Conservation (phyloP, 2,113 vertebrate genomes). For the Thamnaconus septentrionalis region DNA sequence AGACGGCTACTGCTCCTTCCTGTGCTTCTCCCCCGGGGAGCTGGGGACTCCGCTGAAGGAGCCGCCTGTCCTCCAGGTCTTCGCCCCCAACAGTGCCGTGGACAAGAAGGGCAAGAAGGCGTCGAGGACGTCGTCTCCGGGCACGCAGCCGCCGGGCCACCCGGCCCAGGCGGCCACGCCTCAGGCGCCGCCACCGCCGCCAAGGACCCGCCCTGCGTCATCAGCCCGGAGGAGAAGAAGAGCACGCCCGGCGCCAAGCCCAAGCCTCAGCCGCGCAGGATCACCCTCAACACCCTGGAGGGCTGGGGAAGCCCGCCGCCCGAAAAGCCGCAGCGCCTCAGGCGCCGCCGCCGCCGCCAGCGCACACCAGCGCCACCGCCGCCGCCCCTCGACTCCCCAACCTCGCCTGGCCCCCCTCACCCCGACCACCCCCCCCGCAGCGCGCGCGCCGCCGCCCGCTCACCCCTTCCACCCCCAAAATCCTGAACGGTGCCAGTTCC, state of each 20-base stretch:
- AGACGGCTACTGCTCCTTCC: conserved; percentile 96
- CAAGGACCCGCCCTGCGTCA: conserved; percentile 63
- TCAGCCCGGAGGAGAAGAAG: conserved; percentile 76
- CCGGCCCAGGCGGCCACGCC: conserved; percentile 9
- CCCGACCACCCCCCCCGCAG: conserved; percentile 23
- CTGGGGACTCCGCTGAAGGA: conserved; percentile 88
- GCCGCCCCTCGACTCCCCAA: conserved; percentile 45
- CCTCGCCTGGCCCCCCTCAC: conserved; percentile 18
- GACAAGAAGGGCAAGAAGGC: conserved; percentile 86
- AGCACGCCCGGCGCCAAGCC: conserved; percentile 66
- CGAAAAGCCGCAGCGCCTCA: conserved; percentile 47
- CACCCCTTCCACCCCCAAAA: conserved; percentile 59
- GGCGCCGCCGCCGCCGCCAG: conserved; percentile 22
- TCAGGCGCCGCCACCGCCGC: conserved; percentile 22
- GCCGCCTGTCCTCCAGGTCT: conserved; percentile 79
- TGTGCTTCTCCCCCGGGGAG: conserved; percentile 88
- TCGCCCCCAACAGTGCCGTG: conserved; percentile 68
- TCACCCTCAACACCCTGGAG: conserved; percentile 89
- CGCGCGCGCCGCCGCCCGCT: conserved; percentile 13
- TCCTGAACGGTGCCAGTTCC: conserved; percentile 23
- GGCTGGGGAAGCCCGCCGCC: conserved; percentile 82
- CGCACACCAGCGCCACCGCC: conserved; percentile 29
- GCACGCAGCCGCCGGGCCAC: conserved; percentile 34
- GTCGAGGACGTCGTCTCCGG: conserved; percentile 61
- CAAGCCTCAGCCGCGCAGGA: conserved; percentile 81